Base-by-base conservation (phyloP, 2,888 invertebrate genomes). In the Microctonus hyperodae region DNA sequence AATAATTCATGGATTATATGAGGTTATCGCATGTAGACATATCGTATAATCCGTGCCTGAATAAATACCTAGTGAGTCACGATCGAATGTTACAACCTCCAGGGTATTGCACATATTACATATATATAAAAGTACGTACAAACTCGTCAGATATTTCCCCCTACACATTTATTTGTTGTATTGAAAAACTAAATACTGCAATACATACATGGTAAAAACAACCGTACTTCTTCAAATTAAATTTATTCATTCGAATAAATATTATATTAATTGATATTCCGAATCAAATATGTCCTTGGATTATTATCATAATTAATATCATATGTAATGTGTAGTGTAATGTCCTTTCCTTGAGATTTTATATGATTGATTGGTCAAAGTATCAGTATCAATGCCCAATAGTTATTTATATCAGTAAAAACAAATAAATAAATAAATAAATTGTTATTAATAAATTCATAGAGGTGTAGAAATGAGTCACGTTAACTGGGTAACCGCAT, bases 21-120 rank as follows among this genome's bases (percentile, higher is more conserved):
- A n/a, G 37, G 51, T 67, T 67, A 58, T 67, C 57, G 62, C 62
- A 57, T 58, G 66, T 67, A 67, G 62, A 67, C 66, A 67, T 50
- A 40, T 67, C 48, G 37, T 63, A 62, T 58, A 63, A 62, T 67
- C 62, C 62, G 62, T 67, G 58, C 40, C 58, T 57, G 62, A 63
- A 67, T 62, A 67, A 66, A 66, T 61, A 66, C 35, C 66, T 51
- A 50, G 62, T 67, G 62, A 62, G 53, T 67, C 67, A 67, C 67
- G 62, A 63, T 58, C 58, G 51, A 53, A 62, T 57, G 67, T 58
- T 62, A 58, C 62, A 67, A 67, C 62, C 67, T 62, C 33, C 57
- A 40, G 62, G 58, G 62, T 50, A 67, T 62, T 58, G 62, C 62
- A 58, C 57, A 51, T 62, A 33, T 62, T 58, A 58, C 60, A 58